phyloP scores from a whole-genome alignment of 2,888 invertebrate genomes.

The Alloscopus bannaensis region DNA sequence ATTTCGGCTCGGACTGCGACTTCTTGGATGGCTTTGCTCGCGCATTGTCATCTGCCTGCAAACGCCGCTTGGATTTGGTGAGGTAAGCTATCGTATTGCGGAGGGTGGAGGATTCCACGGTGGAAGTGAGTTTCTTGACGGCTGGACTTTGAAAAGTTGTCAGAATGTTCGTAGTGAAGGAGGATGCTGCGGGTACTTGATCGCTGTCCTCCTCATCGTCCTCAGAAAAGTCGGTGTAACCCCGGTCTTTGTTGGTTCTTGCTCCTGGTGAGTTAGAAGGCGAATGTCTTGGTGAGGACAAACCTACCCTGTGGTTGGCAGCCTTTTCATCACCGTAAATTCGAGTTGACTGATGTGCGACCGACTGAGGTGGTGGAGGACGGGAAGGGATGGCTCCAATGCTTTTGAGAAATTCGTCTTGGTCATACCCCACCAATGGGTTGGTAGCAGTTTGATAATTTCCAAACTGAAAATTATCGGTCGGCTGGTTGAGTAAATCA shows the following conservation, averaged over 20 bases:
- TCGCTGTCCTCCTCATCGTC: conserved; percentile 24
- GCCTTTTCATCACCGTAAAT: too few species aligned
- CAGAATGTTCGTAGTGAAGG: conserved; percentile 67
- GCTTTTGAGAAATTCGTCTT: conserved; percentile 5
- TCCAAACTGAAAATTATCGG: neutral
- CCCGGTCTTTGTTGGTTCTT: neutral
- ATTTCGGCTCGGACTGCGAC: conserved; percentile 25
- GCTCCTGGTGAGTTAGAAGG: neutral
- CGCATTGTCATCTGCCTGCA: neutral
- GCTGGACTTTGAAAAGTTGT: conserved; percentile 34
- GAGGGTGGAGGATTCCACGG: conserved; percentile 11
- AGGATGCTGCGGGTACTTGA: conserved; percentile 60
- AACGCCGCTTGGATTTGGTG: conserved; percentile 14
- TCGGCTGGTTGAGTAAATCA: neutral
- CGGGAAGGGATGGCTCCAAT: neutral
- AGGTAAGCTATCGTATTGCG: conserved; percentile 7
- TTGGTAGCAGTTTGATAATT: neutral
- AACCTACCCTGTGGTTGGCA: neutral
- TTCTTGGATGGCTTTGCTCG: too few species aligned
- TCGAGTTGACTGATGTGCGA: neutral
- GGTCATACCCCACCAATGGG: neutral
- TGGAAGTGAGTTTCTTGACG: neutral
- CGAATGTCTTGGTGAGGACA: neutral
- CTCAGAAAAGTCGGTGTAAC: neutral
- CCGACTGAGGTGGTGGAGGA: neutral